Conservation (phyloP, 2,888 invertebrate species). For the Drosophila eohydei region DNA sequence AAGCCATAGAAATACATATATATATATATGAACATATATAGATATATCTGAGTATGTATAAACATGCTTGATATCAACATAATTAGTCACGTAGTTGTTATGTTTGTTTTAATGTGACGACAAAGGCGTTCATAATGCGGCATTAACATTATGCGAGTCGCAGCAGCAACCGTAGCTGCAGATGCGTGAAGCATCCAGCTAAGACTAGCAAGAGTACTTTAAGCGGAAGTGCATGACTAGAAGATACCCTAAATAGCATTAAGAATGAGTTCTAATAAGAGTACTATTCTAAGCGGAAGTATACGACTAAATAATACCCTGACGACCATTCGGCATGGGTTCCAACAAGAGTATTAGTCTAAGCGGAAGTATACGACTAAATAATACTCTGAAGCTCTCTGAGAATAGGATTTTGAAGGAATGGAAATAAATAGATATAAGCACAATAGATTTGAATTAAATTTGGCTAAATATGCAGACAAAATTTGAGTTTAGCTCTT, state of each 20-base stretch:
- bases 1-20: constrained; percentile 12
- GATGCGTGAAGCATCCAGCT: constrained; percentile 48
- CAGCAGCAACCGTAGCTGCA: constrained; percentile 27
- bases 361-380: background rate
- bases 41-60: constrained; percentile 10
- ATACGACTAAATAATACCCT: background rate
- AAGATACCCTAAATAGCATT: background rate
- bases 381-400: background rate
- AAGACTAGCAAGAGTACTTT: background rate
- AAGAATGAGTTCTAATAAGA: background rate
- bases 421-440: no score
- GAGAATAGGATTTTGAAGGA: no score
- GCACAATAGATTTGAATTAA: no score
- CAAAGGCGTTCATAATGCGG: constrained; percentile 72
- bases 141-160: constrained; percentile 60
- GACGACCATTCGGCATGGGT: background rate
- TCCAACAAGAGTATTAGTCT: background rate
- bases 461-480: no score
- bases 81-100: constrained; percentile 80
- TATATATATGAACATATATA: background rate
- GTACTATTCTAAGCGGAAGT: background rate
- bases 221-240: background rate
- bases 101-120: constrained; percentile 75
- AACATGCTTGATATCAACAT: constrained; percentile 73
- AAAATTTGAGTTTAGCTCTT: no score